Evolutionary conservation across 1,140 invertebrate genomes (phyloP).

Genomic region (Aporrectodea caliginosa): DNA sequence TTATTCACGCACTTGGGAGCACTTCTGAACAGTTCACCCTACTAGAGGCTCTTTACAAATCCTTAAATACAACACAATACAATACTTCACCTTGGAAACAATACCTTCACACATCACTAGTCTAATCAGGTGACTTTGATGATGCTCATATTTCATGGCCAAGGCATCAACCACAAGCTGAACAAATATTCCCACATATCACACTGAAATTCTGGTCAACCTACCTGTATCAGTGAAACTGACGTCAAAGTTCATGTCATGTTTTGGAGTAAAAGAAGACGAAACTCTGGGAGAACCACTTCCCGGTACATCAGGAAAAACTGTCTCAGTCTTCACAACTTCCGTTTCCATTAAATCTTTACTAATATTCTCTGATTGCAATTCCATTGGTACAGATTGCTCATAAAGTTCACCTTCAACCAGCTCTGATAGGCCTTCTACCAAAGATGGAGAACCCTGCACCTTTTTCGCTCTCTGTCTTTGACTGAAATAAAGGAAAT

Average conservation of each 20-base stretch:
- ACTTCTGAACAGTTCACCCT: too few species aligned
- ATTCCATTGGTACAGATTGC: neutral
- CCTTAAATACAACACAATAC: too few species aligned
- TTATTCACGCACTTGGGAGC: too few species aligned
- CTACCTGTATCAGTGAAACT: neutral
- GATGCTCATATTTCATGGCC: too few species aligned
- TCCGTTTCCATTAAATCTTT: neutral
- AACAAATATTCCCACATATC: neutral
- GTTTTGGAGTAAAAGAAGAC: neutral
- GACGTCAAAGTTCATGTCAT: neutral
- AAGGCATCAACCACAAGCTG: neutral
- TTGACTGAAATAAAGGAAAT: neutral
- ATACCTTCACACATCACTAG: too few species aligned
- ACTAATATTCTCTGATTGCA: neutral
- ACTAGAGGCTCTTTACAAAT: too few species aligned
- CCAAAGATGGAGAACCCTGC: neutral
- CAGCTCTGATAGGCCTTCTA: neutral
- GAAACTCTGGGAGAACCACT: neutral
- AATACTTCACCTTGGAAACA: too few species aligned
- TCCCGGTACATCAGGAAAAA: neutral
- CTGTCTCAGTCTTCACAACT: neutral
- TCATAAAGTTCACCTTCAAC: neutral
- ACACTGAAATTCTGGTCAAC: neutral
- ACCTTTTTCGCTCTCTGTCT: neutral
- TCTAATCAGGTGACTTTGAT: too few species aligned